These are phyloP conservation scores for Andrena bucephala DNA, from an alignment of 2,888 invertebrate genomes.

Conservation along the genomic window DNA sequence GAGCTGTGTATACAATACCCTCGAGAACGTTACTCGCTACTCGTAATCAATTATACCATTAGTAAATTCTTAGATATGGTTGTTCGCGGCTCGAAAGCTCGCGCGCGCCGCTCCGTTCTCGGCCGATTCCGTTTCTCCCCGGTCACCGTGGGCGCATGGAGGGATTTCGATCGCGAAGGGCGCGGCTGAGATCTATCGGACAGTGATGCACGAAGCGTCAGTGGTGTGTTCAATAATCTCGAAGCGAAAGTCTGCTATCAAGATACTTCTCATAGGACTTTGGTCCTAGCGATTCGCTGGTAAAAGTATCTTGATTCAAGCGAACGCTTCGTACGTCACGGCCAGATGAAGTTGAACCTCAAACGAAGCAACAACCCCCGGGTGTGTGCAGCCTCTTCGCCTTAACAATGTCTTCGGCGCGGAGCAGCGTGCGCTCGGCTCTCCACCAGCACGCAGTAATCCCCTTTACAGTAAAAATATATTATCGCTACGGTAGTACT, in stretches of 20 bases:
- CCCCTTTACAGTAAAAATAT: constrained; percentile 80
- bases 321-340: too few relatives aligned
- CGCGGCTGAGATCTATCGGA: not conserved
- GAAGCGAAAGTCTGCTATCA: too few relatives aligned
- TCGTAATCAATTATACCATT: constrained; percentile 72
- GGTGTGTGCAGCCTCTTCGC: not conserved
- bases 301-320: too few relatives aligned
- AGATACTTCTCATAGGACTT: too few relatives aligned
- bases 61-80: constrained; percentile 81
- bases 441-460: constrained; percentile 52
- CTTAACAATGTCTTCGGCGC: not conserved
- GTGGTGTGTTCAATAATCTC: not conserved
- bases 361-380: not conserved
- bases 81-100: constrained; percentile 69
- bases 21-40: constrained; percentile 68
- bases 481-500: constrained; percentile 80
- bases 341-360: not conserved
- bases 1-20: constrained; percentile 71
- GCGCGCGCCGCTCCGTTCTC: constrained; percentile 52
- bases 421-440: constrained; percentile 32
- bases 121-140: constrained; percentile 33
- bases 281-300: too few relatives aligned
- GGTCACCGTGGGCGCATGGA: constrained; percentile 21
- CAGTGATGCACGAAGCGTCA: not conserved
- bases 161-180: constrained; percentile 23